Percentiles rank a stretch among this genome's conserved stretches.
Evolutionary conservation across 2,888 invertebrate genomes (phyloP).

Genomic region (Trichopoda pennipes): DNA sequence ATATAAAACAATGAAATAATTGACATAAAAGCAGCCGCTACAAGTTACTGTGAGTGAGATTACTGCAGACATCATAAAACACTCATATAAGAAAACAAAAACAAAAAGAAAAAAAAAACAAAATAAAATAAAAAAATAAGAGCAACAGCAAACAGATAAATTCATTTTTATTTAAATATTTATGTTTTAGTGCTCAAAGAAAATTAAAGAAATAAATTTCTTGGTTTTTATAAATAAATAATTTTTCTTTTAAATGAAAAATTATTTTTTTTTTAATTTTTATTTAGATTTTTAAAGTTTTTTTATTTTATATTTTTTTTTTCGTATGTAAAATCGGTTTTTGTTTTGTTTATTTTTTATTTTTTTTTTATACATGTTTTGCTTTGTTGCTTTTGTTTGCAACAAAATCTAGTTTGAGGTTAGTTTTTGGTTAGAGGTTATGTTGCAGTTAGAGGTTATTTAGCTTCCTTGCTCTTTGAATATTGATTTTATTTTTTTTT

Average conservation of each 20-base stretch:
- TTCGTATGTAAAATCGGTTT: neutral
- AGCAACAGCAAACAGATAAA: slow-evolving; percentile 8
- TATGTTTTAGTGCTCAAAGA: slow-evolving; percentile 12
- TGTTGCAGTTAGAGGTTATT: slow-evolving; percentile 9
- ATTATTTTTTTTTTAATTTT: neutral
- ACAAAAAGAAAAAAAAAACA: neutral
- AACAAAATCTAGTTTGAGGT: slow-evolving; percentile 8
- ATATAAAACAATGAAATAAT: slow-evolving; percentile 29
- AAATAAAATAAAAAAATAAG: slow-evolving; percentile 5
- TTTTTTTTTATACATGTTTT: neutral
- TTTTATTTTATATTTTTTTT: neutral
- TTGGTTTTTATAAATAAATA: no score
- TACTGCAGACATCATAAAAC: slow-evolving; percentile 23
- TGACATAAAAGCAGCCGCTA: slow-evolving; percentile 38
- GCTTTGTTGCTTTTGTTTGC: neutral
- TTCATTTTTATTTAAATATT: no score
- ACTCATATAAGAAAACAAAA: neutral
- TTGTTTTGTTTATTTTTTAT: neutral
- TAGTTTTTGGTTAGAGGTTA: neutral
- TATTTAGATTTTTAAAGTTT: neutral
- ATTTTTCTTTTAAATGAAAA: no score
- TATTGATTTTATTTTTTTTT: slow-evolving; percentile 2
- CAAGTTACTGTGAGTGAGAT: slow-evolving; percentile 7
- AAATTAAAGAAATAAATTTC: neutral
- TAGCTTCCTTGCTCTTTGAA: slow-evolving; percentile 27